These are phyloP conservation scores for Ormyrus pomaceus DNA, from an alignment of 2,888 invertebrate species.

Conservation along the genomic window DNA sequence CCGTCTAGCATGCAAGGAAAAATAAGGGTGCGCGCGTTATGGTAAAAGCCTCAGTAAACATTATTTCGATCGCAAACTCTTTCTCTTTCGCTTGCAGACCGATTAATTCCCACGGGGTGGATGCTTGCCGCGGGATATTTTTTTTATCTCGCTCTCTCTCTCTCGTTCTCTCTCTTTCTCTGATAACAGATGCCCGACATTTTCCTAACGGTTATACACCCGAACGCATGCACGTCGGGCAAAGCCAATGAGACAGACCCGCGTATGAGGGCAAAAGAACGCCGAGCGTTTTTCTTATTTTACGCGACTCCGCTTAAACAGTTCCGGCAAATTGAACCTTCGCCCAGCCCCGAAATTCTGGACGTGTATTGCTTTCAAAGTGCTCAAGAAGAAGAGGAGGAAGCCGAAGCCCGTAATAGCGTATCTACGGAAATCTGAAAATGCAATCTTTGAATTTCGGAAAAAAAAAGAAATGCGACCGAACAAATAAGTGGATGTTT, in stretches of 20 bases:
- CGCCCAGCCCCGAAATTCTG: not conserved
- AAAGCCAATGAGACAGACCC: too few relatives aligned
- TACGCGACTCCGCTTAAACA: not conserved
- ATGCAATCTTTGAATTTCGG: constrained; percentile 18
- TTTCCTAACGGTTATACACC: constrained; percentile 35
- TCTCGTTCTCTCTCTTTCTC: not conserved
- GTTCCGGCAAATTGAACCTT: constrained; percentile 4
- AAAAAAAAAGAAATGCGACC: not conserved
- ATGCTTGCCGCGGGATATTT: constrained; percentile 7
- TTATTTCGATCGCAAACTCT: constrained; percentile 46
- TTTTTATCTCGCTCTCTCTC: constrained; percentile 9
- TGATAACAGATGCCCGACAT: constrained; percentile 38
- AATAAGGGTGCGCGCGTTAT: constrained; percentile 8
- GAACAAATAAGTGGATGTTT: not conserved
- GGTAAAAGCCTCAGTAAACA: constrained; percentile 36
- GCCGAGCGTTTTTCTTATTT: too few relatives aligned
- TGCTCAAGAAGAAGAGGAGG: constrained; percentile 3
- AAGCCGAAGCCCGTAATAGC: not conserved
- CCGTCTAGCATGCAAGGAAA: not conserved
- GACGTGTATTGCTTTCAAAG: constrained; percentile 3
- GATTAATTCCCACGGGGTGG: constrained; percentile 44
- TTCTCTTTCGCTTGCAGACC: constrained; percentile 13
- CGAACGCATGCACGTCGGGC: not conserved
- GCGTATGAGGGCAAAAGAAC: too few relatives aligned
- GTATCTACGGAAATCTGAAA: not conserved